These are phyloP conservation scores for Uloborus plumipes DNA, from an alignment of 2,888 invertebrate genomes.

Conservation along the genomic window DNA sequence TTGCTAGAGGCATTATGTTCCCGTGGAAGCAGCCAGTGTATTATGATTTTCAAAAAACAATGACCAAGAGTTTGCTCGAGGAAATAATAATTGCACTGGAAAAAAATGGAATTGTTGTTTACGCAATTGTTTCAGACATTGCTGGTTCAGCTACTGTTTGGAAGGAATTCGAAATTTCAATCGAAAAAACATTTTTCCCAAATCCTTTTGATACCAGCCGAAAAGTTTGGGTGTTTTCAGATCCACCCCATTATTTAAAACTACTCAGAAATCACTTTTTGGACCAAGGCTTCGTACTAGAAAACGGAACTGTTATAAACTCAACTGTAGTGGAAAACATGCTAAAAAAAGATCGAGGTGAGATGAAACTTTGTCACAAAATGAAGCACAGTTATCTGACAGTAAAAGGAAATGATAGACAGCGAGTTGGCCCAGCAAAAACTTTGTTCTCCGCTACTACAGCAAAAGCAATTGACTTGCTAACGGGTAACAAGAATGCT, in stretches of 20 bases:
- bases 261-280: slow-evolving; percentile 9
- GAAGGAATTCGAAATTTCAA: background rate
- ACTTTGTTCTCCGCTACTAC: slow-evolving; percentile 4
- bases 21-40: slow-evolving; percentile 9
- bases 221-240: background rate
- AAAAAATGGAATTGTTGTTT: background rate
- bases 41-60: slow-evolving; percentile 10
- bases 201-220: background rate
- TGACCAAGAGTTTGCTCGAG: background rate
- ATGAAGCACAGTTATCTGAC: background rate
- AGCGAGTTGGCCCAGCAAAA: slow-evolving; percentile 2
- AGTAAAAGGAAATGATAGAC: background rate
- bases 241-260: slow-evolving; percentile 4
- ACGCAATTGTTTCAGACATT: slow-evolving; percentile 9
- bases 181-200: background rate
- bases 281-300: background rate
- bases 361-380: slow-evolving; percentile 5
- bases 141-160: background rate
- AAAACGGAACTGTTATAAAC: background rate
- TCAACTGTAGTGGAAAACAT: background rate
- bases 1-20: background rate
- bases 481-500: background rate
- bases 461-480: background rate
- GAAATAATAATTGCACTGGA: background rate
- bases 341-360: background rate